Evolutionary conservation across 2,888 invertebrate genomes (phyloP).

Genomic region (Brachyopa scutellaris): DNA sequence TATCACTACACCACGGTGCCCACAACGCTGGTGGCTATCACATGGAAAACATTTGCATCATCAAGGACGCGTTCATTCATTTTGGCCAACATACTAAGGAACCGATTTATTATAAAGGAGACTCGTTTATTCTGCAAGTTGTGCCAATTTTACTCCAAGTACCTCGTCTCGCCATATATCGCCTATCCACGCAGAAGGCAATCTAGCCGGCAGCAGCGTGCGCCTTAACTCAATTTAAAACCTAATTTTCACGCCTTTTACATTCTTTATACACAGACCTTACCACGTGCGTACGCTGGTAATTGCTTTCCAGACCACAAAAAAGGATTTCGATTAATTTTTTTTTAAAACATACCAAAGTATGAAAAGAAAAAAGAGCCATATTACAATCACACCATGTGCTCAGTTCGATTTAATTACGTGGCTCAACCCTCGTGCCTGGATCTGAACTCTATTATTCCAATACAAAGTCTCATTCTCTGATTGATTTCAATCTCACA

Average conservation of each 20-base stretch:
- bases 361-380: slow-evolving; percentile 18
- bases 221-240: not conserved
- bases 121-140: too few species aligned
- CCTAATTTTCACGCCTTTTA: slow-evolving; percentile 21
- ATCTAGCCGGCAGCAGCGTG: not conserved
- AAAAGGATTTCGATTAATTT: too few species aligned
- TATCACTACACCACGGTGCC: too few species aligned
- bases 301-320: slow-evolving; percentile 1
- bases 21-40: too few species aligned
- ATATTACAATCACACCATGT: slow-evolving; percentile 60
- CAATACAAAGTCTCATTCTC: slow-evolving; percentile 53
- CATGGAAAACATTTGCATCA: too few species aligned
- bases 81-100: too few species aligned
- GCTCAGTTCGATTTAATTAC: slow-evolving; percentile 61
- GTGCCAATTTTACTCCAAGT: too few species aligned
- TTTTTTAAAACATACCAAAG: not conserved
- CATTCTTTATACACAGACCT: not conserved
- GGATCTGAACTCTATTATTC: slow-evolving; percentile 34
- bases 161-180: too few species aligned
- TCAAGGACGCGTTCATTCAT: too few species aligned
- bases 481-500: slow-evolving; percentile 65
- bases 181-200: not conserved
- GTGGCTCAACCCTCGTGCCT: slow-evolving; percentile 33
- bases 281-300: not conserved
- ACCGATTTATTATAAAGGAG: too few species aligned